Evolutionary conservation across 2,113 vertebrate species (phyloP), one percentile per base, ranked within the genome.

Genomic region (Serranochromis macrocephalus): DNA sequence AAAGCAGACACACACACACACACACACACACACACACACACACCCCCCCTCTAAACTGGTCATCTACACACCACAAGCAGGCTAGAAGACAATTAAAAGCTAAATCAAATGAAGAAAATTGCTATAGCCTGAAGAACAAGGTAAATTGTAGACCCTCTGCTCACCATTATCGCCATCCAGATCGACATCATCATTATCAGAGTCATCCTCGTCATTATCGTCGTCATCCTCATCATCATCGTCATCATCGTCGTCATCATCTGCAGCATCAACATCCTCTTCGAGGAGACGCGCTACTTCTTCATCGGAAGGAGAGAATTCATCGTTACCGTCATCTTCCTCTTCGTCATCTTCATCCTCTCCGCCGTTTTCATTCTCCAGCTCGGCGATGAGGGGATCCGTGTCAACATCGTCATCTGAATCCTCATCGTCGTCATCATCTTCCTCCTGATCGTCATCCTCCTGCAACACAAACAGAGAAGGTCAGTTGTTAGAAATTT

Each of bases 391-490:
- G 83, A 99, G 92, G 51, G 98, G 98, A 92, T 99, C 98, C 0
- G 98, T 99, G 87, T 99, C 98, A 0, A 98, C 93, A n/a, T 99
- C 98, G 55, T 99, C 98, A 3, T 98, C 98, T 8, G 98, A 97
- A 13, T 98, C 98, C 1, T 99, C 98, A 9, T 99, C 98, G 1
- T 98, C 97, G 49, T 99, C 98, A 2, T 99, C 98, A 2, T 99
- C 98, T 75, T 99, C 98, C 7, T 97, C 96, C 81, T 99, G 97
- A 95, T 99, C 95, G 2, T 96, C 96, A 17, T 96, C 95, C 89
- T 97, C 96, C 96, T 95, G 71, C 80, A 26, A 87, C 58, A 94
- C 26, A 93, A 4, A 71, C 14, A 49, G 24, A 9, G 88, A 31
- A 54, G 42, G 75, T 66, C 91, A 66, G 10, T 58, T 26, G 4